These are phyloP conservation scores for Polypterus senegalus DNA, from an alignment of 2,113 vertebrate species.

Conservation along the genomic window DNA sequence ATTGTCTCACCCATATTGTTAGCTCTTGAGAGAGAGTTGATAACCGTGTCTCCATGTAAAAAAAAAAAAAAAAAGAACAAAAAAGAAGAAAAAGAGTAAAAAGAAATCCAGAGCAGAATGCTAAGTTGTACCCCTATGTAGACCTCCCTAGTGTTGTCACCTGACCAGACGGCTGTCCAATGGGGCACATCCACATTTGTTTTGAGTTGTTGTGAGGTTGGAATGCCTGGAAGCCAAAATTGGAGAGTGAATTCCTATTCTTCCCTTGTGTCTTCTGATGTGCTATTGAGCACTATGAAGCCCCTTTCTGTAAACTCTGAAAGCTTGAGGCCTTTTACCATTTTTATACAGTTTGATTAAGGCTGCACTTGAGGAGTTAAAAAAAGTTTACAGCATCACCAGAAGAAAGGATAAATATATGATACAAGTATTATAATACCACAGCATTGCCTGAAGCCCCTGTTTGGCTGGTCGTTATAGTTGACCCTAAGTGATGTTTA, in stretches of 20 bases:
- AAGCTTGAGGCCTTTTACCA: not conserved
- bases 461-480: too few species aligned
- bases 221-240: constrained; percentile 14
- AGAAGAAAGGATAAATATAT: not conserved
- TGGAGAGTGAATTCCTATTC: constrained; percentile 17
- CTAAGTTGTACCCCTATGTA: constrained; percentile 11
- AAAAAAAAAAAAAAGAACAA: constrained; percentile 46
- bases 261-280: constrained; percentile 17
- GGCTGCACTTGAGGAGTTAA: not conserved
- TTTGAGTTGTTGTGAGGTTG: constrained; percentile 24
- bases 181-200: constrained; percentile 21
- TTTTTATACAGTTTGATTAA: constrained; percentile 1
- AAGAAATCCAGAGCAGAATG: not conserved
- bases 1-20: constrained; percentile 46
- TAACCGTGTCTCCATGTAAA: constrained; percentile 58
- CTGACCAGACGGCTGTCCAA: constrained; percentile 35
- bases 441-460: too few species aligned
- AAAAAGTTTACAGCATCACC: not conserved
- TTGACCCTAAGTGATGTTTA: too few species aligned
- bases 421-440: too few species aligned
- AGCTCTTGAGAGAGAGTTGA: constrained; percentile 48
- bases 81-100: constrained; percentile 37
- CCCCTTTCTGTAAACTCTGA: constrained; percentile 13
- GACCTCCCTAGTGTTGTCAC: constrained; percentile 44
- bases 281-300: constrained; percentile 14